Base-by-base conservation (phyloP, 2,888 invertebrate species). In the Xylophagus ater region DNA sequence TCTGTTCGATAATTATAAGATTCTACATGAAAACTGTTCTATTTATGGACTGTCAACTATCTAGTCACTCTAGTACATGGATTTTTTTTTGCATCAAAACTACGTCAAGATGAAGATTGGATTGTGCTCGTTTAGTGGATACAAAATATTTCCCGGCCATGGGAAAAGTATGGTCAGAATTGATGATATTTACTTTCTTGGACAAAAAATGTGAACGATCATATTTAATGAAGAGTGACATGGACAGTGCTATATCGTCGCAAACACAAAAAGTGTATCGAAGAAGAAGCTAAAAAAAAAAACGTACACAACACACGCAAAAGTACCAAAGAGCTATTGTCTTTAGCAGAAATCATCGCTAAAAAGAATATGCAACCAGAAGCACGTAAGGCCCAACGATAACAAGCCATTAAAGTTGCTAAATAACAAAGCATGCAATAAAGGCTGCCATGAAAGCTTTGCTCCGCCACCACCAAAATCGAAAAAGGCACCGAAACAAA, bases 61-160 rank as follows among this genome's bases (percentile, higher is more conserved):
- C n/a, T n/a, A n/a, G n/a, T n/a, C n/a, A n/a, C n/a, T n/a, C n/a
- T n/a, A n/a, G n/a, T n/a, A n/a, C n/a, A n/a, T n/a, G n/a, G n/a
- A n/a, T n/a, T n/a, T 60, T 62, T 61, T 63, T 62, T 63, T 57
- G 55, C 51, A 52, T 57, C 49, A 55, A 54, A 61, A 55, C 56
- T 55, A 58, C 55, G 53, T 52, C 59, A 62, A 61, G 56, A 63
- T 64, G 63, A 64, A 62, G 90, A 87, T 96, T 74, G 97, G 97
- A 67, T 79, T 97, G 68, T 99, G 98, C 72, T 82, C 89, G 52
- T 99, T 92, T 76, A 96, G 96, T 69, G 98, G 98, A 63, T 96
- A 87, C 71, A 98, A 98, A 78, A 98, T 99, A 64, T 96, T 98
- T 74, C 98, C 98, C 52, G 98, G 98, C 69, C 98, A 98, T 85